Evolutionary conservation across 2,888 invertebrate genomes (phyloP).

Genomic region (Rugalucina vietnamica): DNA sequence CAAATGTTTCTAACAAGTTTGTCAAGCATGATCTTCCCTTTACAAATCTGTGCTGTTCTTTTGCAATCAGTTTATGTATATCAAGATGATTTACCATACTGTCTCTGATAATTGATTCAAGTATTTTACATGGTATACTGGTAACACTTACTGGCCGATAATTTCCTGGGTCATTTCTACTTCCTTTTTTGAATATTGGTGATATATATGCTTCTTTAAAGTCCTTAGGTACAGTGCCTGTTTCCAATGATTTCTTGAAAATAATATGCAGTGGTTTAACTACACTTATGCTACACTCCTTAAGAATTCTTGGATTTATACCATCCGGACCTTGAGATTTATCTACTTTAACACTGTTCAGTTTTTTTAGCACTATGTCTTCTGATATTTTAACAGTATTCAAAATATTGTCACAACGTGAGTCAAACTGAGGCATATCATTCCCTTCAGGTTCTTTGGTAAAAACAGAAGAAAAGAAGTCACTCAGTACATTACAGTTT

Average conservation of each 20-base stretch:
- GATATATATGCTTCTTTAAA: neutral
- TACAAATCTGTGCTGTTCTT: neutral
- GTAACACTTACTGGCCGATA: neutral
- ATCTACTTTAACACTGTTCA: neutral
- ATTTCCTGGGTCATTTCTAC: neutral
- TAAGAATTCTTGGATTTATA: neutral
- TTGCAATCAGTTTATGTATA: neutral
- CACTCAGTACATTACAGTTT: too few species aligned
- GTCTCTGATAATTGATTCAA: neutral
- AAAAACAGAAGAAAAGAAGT: neutral
- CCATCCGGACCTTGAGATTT: slow-evolving; percentile 1
- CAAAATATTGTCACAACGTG: neutral
- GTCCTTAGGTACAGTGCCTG: neutral
- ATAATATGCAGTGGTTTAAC: neutral
- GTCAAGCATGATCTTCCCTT: neutral
- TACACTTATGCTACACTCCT: neutral
- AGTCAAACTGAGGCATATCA: neutral
- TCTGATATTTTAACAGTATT: neutral
- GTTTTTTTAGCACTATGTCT: neutral
- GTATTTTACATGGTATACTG: neutral
- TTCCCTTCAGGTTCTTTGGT: neutral
- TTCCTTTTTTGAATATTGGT: neutral
- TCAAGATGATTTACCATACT: neutral
- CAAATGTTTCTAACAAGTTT: neutral
- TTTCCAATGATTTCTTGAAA: neutral